Conservation (phyloP, 2,888 invertebrate species). For the Acrobasis suavella region DNA sequence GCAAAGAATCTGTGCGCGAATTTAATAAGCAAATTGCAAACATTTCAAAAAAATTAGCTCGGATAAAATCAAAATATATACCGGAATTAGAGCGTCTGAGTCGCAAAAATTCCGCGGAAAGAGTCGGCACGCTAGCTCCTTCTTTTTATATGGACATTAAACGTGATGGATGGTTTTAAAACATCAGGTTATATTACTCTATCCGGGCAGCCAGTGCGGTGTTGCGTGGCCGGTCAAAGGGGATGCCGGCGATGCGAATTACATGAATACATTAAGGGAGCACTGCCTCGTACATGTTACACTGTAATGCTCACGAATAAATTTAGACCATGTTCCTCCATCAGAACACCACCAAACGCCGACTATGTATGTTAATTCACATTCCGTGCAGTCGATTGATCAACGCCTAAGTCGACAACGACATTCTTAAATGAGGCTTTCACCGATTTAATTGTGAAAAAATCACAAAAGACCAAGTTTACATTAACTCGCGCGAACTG, state of each 20-base stretch:
- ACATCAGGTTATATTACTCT: conserved; percentile 80
- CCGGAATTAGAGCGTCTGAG: conserved; percentile 47
- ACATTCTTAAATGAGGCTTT: conserved; percentile 37
- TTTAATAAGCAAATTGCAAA: conserved; percentile 20
- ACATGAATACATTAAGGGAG: conserved; percentile 82
- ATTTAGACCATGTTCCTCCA: conserved; percentile 77
- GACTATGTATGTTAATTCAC: conserved; percentile 69
- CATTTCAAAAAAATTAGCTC: conserved; percentile 19
- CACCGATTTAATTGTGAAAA: conserved; percentile 36
- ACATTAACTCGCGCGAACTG: conserved; percentile 46
- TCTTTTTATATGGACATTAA: conserved; percentile 79
- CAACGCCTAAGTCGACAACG: conserved; percentile 39
- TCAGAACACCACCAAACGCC: conserved; percentile 63
- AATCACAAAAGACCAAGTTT: conserved; percentile 48
- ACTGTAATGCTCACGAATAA: conserved; percentile 80
- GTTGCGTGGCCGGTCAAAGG: conserved; percentile 82
- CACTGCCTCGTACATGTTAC: conserved; percentile 75
- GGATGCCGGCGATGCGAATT: conserved; percentile 81
- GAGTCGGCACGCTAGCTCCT: conserved; percentile 65
- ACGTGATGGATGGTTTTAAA: conserved; percentile 82
- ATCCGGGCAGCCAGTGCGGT: conserved; percentile 74
- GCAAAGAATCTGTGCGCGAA: conserved; percentile 29
- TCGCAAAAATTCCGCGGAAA: conserved; percentile 54
- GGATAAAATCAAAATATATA: conserved; percentile 31
- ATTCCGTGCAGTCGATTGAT: conserved; percentile 50